Evolutionary conservation across 2,888 invertebrate genomes (phyloP), one percentile per base, ranked within the genome.

Genomic region (Noctua janthina): DNA sequence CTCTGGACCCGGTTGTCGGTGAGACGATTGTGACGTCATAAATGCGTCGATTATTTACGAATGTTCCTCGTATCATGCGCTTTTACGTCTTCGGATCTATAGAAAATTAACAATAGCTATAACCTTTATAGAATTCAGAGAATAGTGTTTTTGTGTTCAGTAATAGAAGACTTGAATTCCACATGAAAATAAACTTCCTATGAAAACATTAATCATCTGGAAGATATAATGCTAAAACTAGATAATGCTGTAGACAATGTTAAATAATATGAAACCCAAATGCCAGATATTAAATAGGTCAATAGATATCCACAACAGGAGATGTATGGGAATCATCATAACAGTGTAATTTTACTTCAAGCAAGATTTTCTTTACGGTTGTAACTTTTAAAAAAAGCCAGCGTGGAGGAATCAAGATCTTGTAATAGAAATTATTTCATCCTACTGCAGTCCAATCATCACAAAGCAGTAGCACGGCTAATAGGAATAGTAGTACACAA

Each of bases 401-500:
- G 8, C 10, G 2, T 46, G 8, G 15, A 49, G 23, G 49, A 39
- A 43, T 13, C 11, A 74, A 66, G 20, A 76, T 76, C 54, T 20
- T 49, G n/a, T 72, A 56, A 66, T 68, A 64, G 69, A 76, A 77
- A 59, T 64, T 43, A 20, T 39, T 79, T 76, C 64, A 72, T 72
- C 35, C 29, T 29, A 67, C 51, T 77, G 73, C 80, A 82, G 86
- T 85, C 68, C 72, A 90, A 90, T 87, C 80, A 84, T 85, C 54
- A 80, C 74, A 76, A 81, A 82, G 87, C 78, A 85, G 68, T 81
- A 81, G 82, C 79, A 81, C 76, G 54, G 75, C 82, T 79, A 85
- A 85, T 89, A 90, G 89, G 88, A 89, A 81, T 87, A 82, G 59
- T 74, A 84, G 75, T 88, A 72, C 79, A 82, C 76, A 82, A 81